Conservation (phyloP, 2,888 invertebrate species). For the Drosophila kanekoi region DNA sequence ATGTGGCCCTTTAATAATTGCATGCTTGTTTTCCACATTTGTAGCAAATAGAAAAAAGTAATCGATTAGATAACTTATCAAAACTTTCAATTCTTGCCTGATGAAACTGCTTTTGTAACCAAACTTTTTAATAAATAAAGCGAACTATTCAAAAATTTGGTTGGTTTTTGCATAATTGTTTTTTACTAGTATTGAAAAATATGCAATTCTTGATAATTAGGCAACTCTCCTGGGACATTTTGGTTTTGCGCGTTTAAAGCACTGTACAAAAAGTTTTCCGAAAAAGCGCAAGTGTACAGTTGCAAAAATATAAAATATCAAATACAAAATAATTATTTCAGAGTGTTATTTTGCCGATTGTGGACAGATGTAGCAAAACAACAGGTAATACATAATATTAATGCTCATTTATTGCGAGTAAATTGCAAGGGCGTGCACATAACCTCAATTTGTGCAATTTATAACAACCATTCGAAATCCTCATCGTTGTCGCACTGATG, state of each 20-base stretch:
- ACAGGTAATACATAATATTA: not conserved
- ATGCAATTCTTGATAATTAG: not conserved
- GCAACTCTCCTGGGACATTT: not conserved
- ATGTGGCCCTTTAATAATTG: too few species aligned
- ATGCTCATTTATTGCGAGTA: not conserved
- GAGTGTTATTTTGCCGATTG: not conserved
- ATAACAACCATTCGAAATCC: constrained; percentile 33
- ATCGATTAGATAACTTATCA: not conserved
- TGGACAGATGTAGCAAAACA: not conserved
- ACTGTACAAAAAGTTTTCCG: not conserved
- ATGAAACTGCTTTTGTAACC: not conserved
- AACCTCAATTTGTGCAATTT: not conserved
- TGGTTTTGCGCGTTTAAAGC: not conserved
- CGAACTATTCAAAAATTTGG: not conserved
- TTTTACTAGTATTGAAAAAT: not conserved
- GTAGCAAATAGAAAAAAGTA: not conserved
- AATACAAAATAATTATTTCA: too few species aligned
- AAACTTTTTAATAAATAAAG: not conserved
- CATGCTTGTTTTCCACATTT: too few species aligned
- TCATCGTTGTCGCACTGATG: constrained; percentile 16
- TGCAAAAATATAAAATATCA: too few species aligned
- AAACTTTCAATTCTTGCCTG: not conserved
- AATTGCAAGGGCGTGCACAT: not conserved
- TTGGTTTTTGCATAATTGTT: not conserved
- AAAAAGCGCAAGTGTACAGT: too few species aligned